Evolutionary conservation across 30 jellyfish, hydroid and myxozoan species (phyloP), one percentile per base, ranked within the genome.

Genomic region (Hydractinia echinata): DNA sequence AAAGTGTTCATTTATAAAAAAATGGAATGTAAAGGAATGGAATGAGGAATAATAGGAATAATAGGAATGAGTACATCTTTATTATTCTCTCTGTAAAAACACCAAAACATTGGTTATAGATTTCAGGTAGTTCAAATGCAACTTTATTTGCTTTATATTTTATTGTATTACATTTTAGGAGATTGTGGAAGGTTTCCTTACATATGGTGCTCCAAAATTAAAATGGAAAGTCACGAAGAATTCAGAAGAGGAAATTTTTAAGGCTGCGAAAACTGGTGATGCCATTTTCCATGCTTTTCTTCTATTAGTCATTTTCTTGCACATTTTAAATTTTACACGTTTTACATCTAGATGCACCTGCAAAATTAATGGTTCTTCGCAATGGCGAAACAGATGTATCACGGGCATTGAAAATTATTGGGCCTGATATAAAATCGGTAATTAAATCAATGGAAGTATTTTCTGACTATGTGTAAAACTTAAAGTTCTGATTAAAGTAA

Each of bases 121-220:
- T n/a, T n/a, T n/a, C n/a, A n/a, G n/a, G n/a, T n/a, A n/a, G n/a
- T n/a, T n/a, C n/a, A n/a, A n/a, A n/a, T n/a, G n/a, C n/a, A n/a
- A n/a, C n/a, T n/a, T n/a, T n/a, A n/a, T n/a, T n/a, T n/a, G n/a
- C n/a, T n/a, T 14, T 11, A 51, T 13, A 6, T 6, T 13, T n/a
- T 6, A n/a, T 6, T 64, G 9, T n/a, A 64, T 64, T 51, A 64
- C 39, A 18, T 74, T 55, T 15, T 44, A 88, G 96, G 88, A 70
- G 61, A 6, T 76, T 55, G 56, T 73, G 20, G 79, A 9, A 51
- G 96, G 96, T 55, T 83, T 48, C 53, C 73, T 88, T 58, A 80
- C 85, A 10, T 82, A 84, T 13, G 73, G 87, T 60, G 96, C 94
- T 3, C 96, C 96, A 15, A 83, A 84, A 55, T 70, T 88, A 85